Conservation (phyloP, 2,113 vertebrate genomes). For the Naja naja region DNA sequence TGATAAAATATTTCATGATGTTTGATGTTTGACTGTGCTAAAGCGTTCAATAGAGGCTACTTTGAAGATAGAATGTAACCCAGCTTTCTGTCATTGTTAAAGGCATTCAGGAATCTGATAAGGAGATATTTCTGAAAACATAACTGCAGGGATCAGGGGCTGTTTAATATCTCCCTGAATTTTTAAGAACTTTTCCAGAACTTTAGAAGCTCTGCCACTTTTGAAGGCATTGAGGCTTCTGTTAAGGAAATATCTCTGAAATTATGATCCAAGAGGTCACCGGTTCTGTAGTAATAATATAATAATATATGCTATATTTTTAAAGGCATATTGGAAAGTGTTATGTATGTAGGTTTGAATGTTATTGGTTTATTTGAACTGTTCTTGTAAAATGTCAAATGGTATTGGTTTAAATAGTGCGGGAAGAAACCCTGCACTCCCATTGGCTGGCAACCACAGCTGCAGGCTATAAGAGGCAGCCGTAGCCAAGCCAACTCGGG, state of each 20-base stretch:
- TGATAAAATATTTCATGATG: background rate
- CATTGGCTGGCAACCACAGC: no score
- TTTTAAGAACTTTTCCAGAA: background rate
- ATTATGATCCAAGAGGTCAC: background rate
- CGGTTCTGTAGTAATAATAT: background rate
- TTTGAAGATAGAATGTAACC: background rate
- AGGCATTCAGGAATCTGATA: background rate
- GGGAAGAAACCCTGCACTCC: no score
- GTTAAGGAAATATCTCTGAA: background rate
- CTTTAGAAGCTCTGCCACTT: background rate
- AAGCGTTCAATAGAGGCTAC: background rate
- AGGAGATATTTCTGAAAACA: background rate
- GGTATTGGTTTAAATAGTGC: no score
- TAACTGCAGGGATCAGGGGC: background rate
- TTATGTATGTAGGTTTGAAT: no score
- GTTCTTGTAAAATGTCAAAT: no score
- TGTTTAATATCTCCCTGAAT: background rate
- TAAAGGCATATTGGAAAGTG: background rate
- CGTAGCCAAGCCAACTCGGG: no score
- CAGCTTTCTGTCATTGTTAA: background rate
- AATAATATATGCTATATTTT: background rate
- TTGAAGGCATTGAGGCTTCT: background rate
- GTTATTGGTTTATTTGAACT: no score
- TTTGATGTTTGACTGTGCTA: background rate
- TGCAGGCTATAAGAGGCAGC: no score